These are phyloP conservation scores for Drosophila helvetica DNA, from an alignment of 2,888 invertebrate genomes.

Conservation along the genomic window DNA sequence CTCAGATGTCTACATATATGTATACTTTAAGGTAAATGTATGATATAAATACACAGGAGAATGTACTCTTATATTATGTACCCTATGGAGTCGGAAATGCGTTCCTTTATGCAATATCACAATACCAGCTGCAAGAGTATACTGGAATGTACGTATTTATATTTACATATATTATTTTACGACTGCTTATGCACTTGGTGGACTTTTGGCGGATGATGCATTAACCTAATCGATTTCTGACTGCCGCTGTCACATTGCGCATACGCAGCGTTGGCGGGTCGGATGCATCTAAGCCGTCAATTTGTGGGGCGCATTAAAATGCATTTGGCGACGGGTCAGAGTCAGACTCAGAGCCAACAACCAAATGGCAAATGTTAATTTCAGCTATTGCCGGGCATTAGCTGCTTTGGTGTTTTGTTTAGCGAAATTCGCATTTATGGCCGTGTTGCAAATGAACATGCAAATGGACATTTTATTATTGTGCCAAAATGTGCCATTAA, in stretches of 20 bases:
- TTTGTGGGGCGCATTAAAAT: slow-evolving; percentile 43
- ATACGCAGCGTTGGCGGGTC: slow-evolving; percentile 36
- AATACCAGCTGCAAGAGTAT: too few relatives aligned
- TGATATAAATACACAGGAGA: too few relatives aligned
- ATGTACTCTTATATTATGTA: too few relatives aligned
- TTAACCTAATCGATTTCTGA: neutral
- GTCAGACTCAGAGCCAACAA: slow-evolving; percentile 39
- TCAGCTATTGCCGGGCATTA: slow-evolving; percentile 39
- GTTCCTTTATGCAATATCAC: too few relatives aligned
- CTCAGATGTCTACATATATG: too few relatives aligned
- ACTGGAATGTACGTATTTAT: too few relatives aligned
- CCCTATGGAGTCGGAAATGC: too few relatives aligned
- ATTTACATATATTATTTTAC: too few relatives aligned
- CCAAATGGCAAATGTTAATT: slow-evolving; percentile 64
- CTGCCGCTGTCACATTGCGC: slow-evolving; percentile 27
- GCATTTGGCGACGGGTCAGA: slow-evolving; percentile 30
- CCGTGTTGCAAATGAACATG: slow-evolving; percentile 62
- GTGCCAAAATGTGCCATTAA: slow-evolving; percentile 63
- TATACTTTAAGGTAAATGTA: too few relatives aligned
- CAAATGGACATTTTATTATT: slow-evolving; percentile 76
- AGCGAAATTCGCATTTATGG: slow-evolving; percentile 46
- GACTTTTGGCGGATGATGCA: neutral
- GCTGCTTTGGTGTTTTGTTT: slow-evolving; percentile 38
- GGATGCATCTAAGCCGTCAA: neutral
- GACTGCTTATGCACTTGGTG: too few relatives aligned